Percentiles rank a stretch among this genome's conserved stretches.
Conservation (phyloP, 23 tunicate genomes). For the Trididemnum nubilum region DNA sequence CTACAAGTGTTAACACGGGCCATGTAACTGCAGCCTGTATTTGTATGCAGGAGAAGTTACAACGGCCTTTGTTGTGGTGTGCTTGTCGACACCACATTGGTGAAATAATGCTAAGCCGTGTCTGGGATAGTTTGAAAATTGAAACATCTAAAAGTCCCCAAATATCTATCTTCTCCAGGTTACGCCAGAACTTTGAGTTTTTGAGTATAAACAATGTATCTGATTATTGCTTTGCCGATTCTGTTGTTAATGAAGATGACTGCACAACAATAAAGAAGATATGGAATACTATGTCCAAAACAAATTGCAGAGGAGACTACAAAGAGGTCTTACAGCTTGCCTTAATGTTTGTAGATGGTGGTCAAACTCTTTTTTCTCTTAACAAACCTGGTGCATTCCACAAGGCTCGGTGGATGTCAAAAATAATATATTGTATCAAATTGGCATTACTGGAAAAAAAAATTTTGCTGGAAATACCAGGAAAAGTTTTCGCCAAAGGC, state of each 20-base stretch:
- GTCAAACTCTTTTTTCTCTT: background rate
- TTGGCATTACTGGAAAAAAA: too few species aligned
- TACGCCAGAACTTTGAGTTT: too few species aligned
- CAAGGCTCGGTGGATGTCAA: too few species aligned
- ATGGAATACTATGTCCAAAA: background rate
- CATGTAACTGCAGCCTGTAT: background rate
- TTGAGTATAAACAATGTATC: too few species aligned
- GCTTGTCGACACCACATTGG: slow-evolving; percentile 23
- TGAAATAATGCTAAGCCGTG: background rate
- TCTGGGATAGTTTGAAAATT: slow-evolving; percentile 8
- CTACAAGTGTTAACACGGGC: background rate
- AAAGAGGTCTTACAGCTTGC: too few species aligned
- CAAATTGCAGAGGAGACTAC: background rate
- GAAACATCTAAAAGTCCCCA: slow-evolving; percentile 13
- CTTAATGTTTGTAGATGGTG: too few species aligned
- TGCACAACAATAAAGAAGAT: background rate
- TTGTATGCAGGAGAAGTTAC: background rate
- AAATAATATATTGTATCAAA: too few species aligned
- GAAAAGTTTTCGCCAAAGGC: too few species aligned
- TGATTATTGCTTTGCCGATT: too few species aligned
- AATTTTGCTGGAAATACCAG: too few species aligned
- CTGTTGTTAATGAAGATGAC: too few species aligned
- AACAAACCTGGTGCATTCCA: background rate
- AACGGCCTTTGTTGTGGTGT: slow-evolving; percentile 14
- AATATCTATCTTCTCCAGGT: too few species aligned